Base-by-base conservation (phyloP, 2,888 invertebrate genomes). In the Lepidochrysops patricia region DNA sequence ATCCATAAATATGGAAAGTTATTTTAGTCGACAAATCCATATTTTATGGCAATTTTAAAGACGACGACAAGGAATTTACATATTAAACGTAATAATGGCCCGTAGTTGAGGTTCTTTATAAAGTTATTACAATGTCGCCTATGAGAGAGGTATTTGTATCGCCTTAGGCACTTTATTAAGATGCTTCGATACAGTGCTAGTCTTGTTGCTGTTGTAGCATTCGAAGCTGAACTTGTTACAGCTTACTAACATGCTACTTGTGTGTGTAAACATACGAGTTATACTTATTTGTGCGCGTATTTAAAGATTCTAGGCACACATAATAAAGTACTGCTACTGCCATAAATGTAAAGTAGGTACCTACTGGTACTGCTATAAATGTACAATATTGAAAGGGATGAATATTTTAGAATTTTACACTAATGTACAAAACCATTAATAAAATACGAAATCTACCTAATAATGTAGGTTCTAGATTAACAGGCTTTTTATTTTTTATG, bases 71-170 rank as follows among this genome's bases (percentile, higher is more conserved):
- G 43, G 43, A 43, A 43, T 43, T 43, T 43, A 19, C 43, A 43
- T 43, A 43, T 43, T 43, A 43, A 43, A 43, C 43, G 29, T 9
- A 4, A 27, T 52, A 27, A 27, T 26, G 6, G 27, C 26, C 6
- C 6, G 26, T 26, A 27, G n/a, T n/a, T 1, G 26, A 27, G 2
- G 26, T 27, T 52, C 27, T 27, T 12, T 54, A 54, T 54, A 12
- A 54, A 54, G 54, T 54, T 15, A 32, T 54, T 54, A 54, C 54
- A 54, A 54, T 32, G 12, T 27, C 48, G 34, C 12, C 52, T 52
- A 52, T 27, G 52, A 54, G 27, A 15, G 19, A 54, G 27, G 29
- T 27, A 52, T 52, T 27, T n/a, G 5, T 19, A 19, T 54, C 7
- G 29, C 54, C 32, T 54, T 9, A 12, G 54, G 54, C 54, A 19